Evolutionary conservation across 2,113 vertebrate genomes (phyloP).

Genomic region (Hippocampus zosterae): DNA sequence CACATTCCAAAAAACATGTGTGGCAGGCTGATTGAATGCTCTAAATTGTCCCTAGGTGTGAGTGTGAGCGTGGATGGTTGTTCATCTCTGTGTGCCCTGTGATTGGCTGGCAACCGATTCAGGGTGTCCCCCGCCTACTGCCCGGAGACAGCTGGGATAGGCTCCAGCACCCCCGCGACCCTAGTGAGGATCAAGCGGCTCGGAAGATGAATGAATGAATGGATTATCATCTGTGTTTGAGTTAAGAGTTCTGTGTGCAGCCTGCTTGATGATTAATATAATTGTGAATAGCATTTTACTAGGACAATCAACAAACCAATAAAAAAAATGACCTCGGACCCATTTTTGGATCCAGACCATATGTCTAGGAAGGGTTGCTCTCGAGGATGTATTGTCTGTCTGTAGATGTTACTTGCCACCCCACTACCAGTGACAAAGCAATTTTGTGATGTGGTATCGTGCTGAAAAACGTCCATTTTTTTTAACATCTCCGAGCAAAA

Average conservation of each 20-base stretch:
- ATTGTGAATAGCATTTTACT: neutral
- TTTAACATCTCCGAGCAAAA: slow-evolving; percentile 2
- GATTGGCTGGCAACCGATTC: no score
- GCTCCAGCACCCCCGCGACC: no score
- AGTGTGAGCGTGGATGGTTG: no score
- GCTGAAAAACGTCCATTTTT: neutral
- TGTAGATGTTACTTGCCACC: neutral
- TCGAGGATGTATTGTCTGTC: neutral
- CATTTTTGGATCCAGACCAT: neutral
- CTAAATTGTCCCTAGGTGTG: no score
- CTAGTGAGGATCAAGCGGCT: no score
- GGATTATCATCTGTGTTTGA: neutral
- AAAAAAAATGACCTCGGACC: neutral
- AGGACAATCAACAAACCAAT: neutral
- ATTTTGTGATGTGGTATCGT: neutral
- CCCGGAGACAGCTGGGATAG: no score
- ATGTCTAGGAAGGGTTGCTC: neutral
- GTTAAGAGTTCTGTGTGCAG: neutral
- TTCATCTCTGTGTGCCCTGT: no score
- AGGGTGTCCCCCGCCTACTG: no score
- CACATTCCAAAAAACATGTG: no score
- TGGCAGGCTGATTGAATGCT: no score
- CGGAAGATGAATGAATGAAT: no score
- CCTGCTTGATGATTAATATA: neutral
- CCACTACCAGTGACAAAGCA: neutral